phyloP scores from a whole-genome alignment of 2,113 vertebrate species.

The Isurus oxyrinchus region DNA sequence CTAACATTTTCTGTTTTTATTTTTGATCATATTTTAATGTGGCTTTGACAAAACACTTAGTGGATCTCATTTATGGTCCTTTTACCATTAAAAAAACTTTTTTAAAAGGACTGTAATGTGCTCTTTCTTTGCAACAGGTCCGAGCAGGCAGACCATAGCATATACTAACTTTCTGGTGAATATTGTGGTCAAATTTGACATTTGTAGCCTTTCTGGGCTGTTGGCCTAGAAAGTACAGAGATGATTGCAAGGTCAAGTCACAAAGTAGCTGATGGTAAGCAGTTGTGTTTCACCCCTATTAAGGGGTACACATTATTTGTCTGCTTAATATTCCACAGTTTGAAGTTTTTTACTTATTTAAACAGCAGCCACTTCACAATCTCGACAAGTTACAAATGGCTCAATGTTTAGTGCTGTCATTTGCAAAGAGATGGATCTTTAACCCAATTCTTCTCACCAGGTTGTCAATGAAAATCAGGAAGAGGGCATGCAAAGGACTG shows the following conservation, averaged over 20 bases:
- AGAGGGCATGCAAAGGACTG: not conserved
- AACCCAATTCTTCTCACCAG: not conserved
- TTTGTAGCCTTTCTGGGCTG: not conserved
- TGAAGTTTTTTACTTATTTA: constrained; percentile 3
- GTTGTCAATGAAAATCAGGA: not conserved
- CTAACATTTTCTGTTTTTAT: no score
- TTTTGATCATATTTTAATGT: not conserved
- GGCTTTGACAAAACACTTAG: not conserved
- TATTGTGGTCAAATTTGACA: not conserved
- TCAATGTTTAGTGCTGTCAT: not conserved
- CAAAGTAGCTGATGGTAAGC: not conserved
- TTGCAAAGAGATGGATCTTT: not conserved
- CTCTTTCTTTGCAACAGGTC: not conserved
- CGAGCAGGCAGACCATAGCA: not conserved
- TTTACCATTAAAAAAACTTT: no score
- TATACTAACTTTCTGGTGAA: not conserved
- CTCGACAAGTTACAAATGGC: not conserved
- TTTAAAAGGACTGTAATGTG: not conserved
- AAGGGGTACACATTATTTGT: not conserved
- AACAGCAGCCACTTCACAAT: not conserved
- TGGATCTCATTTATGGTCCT: no score
- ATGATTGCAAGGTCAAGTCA: not conserved
- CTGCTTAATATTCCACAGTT: not conserved
- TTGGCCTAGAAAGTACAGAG: not conserved
- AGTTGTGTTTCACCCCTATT: no score